A percentile compares a stretch with the other conserved stretches of the same genome.
phyloP scores from a whole-genome alignment of 1,140 invertebrate genomes.

The Caerostris darwini region DNA sequence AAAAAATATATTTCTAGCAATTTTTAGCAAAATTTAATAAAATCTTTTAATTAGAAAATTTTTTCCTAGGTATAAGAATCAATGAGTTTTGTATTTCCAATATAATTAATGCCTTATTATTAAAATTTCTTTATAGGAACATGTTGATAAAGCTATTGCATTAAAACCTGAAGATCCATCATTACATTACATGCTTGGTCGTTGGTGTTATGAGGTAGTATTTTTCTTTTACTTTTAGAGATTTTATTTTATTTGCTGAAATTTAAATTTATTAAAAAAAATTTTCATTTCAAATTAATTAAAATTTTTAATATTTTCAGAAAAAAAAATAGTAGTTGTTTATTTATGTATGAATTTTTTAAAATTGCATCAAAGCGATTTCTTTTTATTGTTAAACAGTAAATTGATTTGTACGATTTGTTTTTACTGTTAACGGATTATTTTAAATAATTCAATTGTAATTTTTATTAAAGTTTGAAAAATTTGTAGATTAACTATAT shows the following conservation, averaged over 20 bases:
- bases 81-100: background rate
- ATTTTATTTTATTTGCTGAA: no score
- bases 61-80: background rate
- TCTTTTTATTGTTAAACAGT: no score
- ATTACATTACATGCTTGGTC: conserved; percentile 87
- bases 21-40: background rate
- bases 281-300: background rate
- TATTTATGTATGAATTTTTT: conserved; percentile 35
- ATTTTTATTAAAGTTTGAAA: no score
- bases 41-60: background rate
- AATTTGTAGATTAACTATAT: no score
- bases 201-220: conserved; percentile 87
- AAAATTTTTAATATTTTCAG: background rate
- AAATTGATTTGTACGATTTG: no score
- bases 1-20: no score
- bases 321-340: background rate
- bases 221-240: background rate
- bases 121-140: conserved; percentile 82
- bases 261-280: no score
- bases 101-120: background rate
- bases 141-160: conserved; percentile 87
- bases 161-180: conserved; percentile 86
- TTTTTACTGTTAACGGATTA: no score
- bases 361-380: conserved; percentile 14
- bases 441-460: no score